Conservation (phyloP, 2,113 vertebrate species). For the Nettapus auritus region DNA sequence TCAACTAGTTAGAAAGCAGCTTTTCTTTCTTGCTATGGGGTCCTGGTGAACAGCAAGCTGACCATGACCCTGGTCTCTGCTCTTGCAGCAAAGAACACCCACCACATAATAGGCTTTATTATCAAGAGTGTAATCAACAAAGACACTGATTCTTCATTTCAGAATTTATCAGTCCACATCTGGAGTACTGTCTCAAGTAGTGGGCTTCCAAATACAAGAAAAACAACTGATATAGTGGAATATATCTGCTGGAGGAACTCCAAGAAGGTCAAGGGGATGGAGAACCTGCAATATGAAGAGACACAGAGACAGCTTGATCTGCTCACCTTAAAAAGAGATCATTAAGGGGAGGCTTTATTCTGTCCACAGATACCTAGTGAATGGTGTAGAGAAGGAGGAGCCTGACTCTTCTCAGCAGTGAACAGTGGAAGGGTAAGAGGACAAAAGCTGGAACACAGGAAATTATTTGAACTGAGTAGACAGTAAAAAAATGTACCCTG, state of each 20-base stretch:
- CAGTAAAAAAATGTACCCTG: no score
- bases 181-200: background rate
- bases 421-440: background rate
- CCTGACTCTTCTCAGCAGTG: background rate
- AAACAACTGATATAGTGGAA: rapidly evolving
- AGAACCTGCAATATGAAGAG: background rate
- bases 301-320: background rate
- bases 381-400: background rate
- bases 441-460: background rate
- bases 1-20: background rate
- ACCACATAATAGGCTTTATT: background rate
- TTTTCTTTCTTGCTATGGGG: background rate
- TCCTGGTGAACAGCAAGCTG: background rate
- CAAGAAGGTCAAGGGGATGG: background rate
- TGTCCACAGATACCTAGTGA: background rate
- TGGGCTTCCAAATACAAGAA: background rate
- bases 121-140: background rate
- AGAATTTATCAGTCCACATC: background rate
- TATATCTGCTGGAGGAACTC: background rate
- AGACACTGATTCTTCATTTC: background rate
- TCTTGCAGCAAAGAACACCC: background rate
- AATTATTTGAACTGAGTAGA: background rate
- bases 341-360: background rate
- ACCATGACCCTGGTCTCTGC: background rate
- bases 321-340: background rate